Base-by-base conservation (phyloP, 2,797 vertebrate genomes). In the Rhynchonycteris naso region DNA sequence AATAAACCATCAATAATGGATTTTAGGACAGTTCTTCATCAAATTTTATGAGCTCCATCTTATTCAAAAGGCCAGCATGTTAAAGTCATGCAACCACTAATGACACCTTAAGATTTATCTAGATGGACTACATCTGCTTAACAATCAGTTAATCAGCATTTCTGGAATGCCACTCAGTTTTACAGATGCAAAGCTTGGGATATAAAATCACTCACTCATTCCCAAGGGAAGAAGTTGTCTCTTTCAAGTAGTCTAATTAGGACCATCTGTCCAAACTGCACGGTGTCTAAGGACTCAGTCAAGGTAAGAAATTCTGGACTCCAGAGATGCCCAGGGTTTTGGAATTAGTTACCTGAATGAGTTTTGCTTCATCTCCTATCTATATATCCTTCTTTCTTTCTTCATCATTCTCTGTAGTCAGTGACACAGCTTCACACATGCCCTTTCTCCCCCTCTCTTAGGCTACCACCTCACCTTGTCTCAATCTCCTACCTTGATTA, bases 1-100 rank as follows among this genome's bases (percentile, higher is more conserved):
- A 97, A 97, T 98, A 98, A 97, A 96, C 94, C 93, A 97, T 97
- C 97, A 98, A 97, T 98, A 95, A 95, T 95, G 92, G 92, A 95
- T 97, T 97, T 75, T 95, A 97, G 97, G 95, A 92, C 81, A 97
- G 65, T 92, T 97, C 95, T 97, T 98, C 30, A 97, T 93, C 93
- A 97, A 74, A 90, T 21, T 52, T 56, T 63, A 58, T 78, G 81
- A 72, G 50, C 13, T 54, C 65, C 58, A 66, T 95, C 91, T 97
- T 88, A 83, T 94, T 97, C 96, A 88, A 95, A 97, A 89, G 59
- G 96, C 90, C 76, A 90, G 5, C 92, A 65, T 90, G 97, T 97
- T 96, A 61, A 97, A 97, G 92, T 96, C 98, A 63, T 96, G 86
- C 91, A 82, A 87, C 96, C 97, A 76, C 75, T 96, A 95, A 97